Evolutionary conservation across 1,140 invertebrate genomes (phyloP), one percentile per base, ranked within the genome.

Genomic region (Bombyx mandarina): DNA sequence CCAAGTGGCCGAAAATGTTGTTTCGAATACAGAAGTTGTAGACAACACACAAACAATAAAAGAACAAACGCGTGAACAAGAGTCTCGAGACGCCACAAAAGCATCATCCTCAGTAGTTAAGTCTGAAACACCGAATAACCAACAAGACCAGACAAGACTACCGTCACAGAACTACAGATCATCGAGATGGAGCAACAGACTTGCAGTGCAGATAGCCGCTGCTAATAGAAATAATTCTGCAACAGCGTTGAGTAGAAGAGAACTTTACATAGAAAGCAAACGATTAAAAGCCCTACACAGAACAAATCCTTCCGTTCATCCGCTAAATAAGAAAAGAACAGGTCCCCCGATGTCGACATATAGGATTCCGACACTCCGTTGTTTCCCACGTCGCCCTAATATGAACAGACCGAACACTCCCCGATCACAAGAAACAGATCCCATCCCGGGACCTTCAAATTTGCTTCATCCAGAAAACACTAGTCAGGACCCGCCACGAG

Each of bases 191-290:
- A 84, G 80, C 54, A 76, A 82, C 64, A 73, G 86, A 10, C 70
- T 88, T 7, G 84, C 86, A 8, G 79, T 88, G 26, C 84, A 86
- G 63, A 88, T 88, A 56, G 69, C 86, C 8, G 82, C 79, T 22
- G 86, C 79, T 2, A 88, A 88, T 55, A 71, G 79, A 66, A 88
- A 88, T 66, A 74, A 67, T 54, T 87, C 86, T 7, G 64, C 67
- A n/a, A 87, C 83, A 8, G 86, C 86, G 8, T 76, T 74, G 60
- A 78, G 67, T 42, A 70, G 86, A 65, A 67, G 78, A 56, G 84
- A 88, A 42, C 57, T 79, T 10, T 88, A 88, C 58, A 60, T 83
- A 49, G 79, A 86, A 63, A 74, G 71, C 50, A 83, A 69, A 63
- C 66, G 79, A 18, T 60, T 73, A 45, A 85, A 82, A 73, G 85